Evolutionary conservation across 2,113 vertebrate genomes (phyloP), one percentile per base, ranked within the genome.

Genomic region (Ochotona princeps): DNA sequence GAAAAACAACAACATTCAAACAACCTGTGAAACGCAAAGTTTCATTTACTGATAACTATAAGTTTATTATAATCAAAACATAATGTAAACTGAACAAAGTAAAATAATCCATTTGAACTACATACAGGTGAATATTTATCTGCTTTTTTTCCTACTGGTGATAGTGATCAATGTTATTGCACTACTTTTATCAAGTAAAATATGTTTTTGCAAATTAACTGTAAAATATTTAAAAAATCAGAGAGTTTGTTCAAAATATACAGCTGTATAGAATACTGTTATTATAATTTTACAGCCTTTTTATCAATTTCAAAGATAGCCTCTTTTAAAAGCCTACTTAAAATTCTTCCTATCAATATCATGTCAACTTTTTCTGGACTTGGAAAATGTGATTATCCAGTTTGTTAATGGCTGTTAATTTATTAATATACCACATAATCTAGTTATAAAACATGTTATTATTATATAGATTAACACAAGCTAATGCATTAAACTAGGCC

Each of bases 321-420:
- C 47, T 76, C 26, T 85, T 80, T 93, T 74, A 66, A 72, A 66
- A 57, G 91, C 9, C 51, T 63, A 44, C 44, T 63, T 30, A n/a
- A 84, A 79, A 60, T 79, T 94, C 15, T 90, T 70, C 49, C 15
- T 67, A 83, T 54, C 76, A 96, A 63, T 23, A 10, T 94, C 70
- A 92, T 87, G 90, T 90, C 21, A 79, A 4, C 0, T 14, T 74
- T 92, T 75, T 86, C 21, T 61, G 10, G 83, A 35, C 70, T 88
- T 72, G 26, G 11, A 49, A 26, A 89, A 67, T 66, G 44, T 38
- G 49, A 78, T 90, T 87, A 79, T 87, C 1, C 49, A 61, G 9
- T 83, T 92, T 57, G 23, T 57, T 60, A 28, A 61, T 92, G 90
- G 28, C 38, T 87, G 14, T 30, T 32, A 73, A n/a, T 72, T 86